Evolutionary conservation across 2,888 invertebrate genomes (phyloP).

Genomic region (Scaptomyza reducta): DNA sequence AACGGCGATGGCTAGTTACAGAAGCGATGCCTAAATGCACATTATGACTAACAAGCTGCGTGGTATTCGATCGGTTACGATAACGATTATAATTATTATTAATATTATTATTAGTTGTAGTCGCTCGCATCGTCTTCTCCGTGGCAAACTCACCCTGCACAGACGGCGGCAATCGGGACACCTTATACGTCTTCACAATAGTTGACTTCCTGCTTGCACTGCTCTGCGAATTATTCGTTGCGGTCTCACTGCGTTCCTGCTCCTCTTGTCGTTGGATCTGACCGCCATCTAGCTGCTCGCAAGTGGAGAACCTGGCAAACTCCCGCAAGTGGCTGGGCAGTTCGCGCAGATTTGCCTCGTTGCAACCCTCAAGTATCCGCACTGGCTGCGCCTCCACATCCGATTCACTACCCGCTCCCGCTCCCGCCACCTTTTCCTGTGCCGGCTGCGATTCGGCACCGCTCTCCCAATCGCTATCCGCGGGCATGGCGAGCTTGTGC

Average conservation of each 20-base stretch:
- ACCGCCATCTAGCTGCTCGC: conserved; percentile 72
- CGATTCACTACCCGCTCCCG: conserved; percentile 61
- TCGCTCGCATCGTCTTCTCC: conserved; percentile 26
- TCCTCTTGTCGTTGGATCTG: conserved; percentile 72
- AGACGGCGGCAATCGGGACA: conserved; percentile 72
- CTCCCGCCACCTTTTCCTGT: conserved; percentile 68
- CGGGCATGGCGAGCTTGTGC: conserved; percentile 88
- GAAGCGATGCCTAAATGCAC: conserved; percentile 77
- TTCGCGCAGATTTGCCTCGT: conserved; percentile 87
- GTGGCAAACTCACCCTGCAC: conserved; percentile 71
- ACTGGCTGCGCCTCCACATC: conserved; percentile 84
- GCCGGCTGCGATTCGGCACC: conserved; percentile 85
- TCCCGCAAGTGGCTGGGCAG: conserved; percentile 92
- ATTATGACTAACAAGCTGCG: conserved; percentile 71
- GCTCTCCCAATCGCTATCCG: conserved; percentile 88
- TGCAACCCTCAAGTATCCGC: conserved; percentile 88
- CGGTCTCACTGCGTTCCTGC: conserved; percentile 77
- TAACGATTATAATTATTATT: conserved; percentile 51
- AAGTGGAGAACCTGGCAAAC: conserved; percentile 87
- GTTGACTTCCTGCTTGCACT: conserved; percentile 79
- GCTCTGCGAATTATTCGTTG: conserved; percentile 77
- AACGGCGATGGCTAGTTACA: conserved; percentile 65
- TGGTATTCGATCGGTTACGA: conserved; percentile 71
- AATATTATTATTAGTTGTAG: conserved; percentile 26
- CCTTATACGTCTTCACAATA: conserved; percentile 81